phyloP scores from a whole-genome alignment of 2,797 vertebrate genomes.

The Gallinago solitaria region DNA sequence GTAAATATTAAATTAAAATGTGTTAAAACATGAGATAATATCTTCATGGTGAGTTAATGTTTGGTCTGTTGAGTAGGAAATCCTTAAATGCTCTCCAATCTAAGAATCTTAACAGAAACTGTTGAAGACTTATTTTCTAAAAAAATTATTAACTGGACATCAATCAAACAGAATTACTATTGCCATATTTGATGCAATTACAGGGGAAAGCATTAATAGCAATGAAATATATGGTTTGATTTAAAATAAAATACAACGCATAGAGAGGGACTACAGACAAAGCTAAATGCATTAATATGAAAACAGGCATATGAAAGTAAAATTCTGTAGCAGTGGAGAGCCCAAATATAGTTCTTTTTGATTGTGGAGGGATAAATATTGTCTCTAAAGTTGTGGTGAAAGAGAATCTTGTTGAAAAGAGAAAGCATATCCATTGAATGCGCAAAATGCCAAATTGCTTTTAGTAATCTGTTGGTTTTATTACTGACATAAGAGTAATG shows the following conservation, averaged over 20 bases:
- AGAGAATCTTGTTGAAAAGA: background rate
- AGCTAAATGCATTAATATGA: background rate
- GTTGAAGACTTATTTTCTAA: background rate
- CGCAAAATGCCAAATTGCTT: background rate
- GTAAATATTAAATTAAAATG: background rate
- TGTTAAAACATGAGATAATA: background rate
- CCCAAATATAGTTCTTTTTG: background rate
- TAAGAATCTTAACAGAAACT: background rate
- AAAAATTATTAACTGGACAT: background rate
- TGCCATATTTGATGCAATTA: background rate
- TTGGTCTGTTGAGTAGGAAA: background rate
- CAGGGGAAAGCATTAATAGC: background rate
- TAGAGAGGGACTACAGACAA: background rate
- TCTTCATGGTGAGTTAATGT: background rate
- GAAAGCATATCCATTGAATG: background rate
- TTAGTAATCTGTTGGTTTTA: background rate
- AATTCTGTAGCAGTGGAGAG: background rate
- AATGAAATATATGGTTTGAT: background rate
- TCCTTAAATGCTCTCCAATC: background rate
- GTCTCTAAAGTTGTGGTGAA: background rate
- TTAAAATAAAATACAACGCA: background rate
- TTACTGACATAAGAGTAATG: background rate
- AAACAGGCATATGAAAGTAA: background rate
- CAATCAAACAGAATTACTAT: background rate
- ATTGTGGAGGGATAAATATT: background rate